Conservation (phyloP, 2,113 vertebrate species). For the Ictidomys tridecemlineatus region DNA sequence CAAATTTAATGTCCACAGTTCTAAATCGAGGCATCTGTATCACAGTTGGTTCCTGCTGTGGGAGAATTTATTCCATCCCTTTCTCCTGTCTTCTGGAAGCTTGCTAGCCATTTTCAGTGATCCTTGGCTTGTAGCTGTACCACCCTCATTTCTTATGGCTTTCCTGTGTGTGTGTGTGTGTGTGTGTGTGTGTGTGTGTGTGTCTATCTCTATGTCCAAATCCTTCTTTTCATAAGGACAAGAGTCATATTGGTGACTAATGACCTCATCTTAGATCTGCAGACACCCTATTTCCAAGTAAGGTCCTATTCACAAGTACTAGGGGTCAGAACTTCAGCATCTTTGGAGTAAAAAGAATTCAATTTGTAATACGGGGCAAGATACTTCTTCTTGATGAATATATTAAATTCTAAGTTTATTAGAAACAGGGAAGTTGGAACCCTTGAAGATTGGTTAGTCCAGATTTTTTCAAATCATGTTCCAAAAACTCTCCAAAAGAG, state of each 20-base stretch:
- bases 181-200: neutral
- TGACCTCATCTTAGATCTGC: neutral
- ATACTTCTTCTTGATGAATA: neutral
- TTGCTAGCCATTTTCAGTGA: neutral
- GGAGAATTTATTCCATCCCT: neutral
- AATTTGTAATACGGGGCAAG: neutral
- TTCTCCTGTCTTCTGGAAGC: neutral
- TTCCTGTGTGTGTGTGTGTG: neutral
- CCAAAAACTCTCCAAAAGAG: neutral
- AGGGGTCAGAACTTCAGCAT: neutral
- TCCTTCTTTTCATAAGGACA: neutral
- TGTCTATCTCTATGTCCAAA: neutral
- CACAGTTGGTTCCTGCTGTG: neutral
- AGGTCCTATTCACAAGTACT: neutral
- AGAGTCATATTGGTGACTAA: neutral
- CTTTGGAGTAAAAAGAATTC: neutral
- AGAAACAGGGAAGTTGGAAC: neutral
- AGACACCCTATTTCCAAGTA: constrained; percentile 6
- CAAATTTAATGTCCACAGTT: neutral
- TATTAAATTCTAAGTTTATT: constrained; percentile 16
- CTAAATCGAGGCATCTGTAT: neutral
- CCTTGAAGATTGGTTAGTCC: neutral
- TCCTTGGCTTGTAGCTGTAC: neutral
- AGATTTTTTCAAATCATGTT: constrained; percentile 10
- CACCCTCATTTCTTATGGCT: neutral